A percentile compares a stretch with the other conserved stretches of the same genome.
Conservation (phyloP, 2,113 vertebrate species). For the Callithrix jacchus region DNA sequence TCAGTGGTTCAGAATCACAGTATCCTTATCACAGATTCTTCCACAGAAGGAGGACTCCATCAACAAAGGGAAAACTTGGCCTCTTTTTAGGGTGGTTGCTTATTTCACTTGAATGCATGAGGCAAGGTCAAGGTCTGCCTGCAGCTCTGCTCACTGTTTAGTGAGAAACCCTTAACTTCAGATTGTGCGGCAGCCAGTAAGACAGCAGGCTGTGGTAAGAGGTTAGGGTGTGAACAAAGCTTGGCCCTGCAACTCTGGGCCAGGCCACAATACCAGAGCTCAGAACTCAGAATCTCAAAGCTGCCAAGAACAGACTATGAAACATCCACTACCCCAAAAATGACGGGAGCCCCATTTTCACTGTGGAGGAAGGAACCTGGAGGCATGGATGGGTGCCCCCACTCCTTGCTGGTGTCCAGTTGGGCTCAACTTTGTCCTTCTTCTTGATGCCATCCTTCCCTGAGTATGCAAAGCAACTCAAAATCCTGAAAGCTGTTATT, state of each 20-base stretch:
- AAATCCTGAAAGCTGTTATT: neutral
- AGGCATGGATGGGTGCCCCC: too few relatives aligned
- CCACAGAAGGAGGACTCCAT: neutral
- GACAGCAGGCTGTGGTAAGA: neutral
- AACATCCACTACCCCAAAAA: neutral
- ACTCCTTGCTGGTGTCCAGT: neutral
- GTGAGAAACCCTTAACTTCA: neutral
- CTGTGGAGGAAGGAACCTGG: neutral
- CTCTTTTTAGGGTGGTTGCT: neutral
- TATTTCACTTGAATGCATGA: neutral
- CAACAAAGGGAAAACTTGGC: neutral
- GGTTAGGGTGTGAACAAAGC: too few relatives aligned
- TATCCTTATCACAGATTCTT: neutral
- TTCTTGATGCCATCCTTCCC: neutral
- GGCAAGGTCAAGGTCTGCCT: neutral
- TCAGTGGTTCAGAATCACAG: neutral
- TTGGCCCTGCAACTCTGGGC: too few relatives aligned
- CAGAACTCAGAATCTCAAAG: neutral
- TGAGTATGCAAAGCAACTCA: neutral
- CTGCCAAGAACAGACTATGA: neutral
- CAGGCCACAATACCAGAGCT: neutral
- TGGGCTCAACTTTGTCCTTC: neutral
- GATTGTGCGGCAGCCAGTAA: neutral
- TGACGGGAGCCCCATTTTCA: rapidly evolving
- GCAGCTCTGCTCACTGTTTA: neutral